These are phyloP conservation scores for Circaetus gallicus DNA, from an alignment of 2,113 vertebrate genomes.

Conservation along the genomic window DNA sequence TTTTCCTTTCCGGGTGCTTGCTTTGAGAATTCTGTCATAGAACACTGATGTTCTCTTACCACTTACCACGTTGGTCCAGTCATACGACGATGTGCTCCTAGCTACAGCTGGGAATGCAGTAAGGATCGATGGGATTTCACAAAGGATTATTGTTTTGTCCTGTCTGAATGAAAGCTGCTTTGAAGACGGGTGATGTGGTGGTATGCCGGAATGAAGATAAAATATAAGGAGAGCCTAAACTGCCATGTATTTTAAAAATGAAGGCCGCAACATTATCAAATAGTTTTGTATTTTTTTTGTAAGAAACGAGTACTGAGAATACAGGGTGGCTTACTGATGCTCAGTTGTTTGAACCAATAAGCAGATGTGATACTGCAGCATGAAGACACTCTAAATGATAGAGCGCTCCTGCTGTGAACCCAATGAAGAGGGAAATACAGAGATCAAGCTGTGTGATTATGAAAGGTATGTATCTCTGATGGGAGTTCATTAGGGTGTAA, in stretches of 20 bases:
- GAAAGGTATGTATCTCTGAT: rapidly evolving
- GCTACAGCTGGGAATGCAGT: background rate
- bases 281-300: background rate
- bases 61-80: rapidly evolving
- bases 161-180: background rate
- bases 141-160: background rate
- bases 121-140: background rate
- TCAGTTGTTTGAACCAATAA: background rate
- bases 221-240: background rate
- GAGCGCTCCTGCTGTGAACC: background rate
- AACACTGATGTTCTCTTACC: background rate
- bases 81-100: rapidly evolving
- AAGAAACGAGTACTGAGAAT: background rate
- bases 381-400: background rate
- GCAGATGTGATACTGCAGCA: rapidly evolving
- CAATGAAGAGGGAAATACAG: background rate
- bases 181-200: background rate
- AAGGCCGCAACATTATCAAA: background rate
- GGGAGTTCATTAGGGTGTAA: background rate
- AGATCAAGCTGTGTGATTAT: background rate
- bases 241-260: background rate
- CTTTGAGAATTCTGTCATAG: background rate
- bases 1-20: background rate
- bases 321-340: background rate
- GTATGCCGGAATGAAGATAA: background rate